phyloP scores from a whole-genome alignment of 2,113 vertebrate species.

The Leucosticte australis region DNA sequence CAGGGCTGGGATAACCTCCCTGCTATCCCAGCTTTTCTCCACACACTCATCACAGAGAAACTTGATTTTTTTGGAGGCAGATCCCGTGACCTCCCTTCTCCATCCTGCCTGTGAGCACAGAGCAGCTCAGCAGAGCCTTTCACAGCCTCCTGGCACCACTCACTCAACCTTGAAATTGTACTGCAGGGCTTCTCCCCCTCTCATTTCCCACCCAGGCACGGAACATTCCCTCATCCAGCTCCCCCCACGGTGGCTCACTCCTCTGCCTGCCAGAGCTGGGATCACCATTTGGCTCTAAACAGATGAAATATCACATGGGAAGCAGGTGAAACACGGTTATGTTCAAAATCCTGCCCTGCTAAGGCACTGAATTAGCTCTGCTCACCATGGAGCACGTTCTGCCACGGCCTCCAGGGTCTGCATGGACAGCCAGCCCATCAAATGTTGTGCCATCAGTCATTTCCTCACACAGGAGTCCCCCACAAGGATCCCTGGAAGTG shows the following conservation, averaged over 20 bases:
- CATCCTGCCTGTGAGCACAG: not conserved
- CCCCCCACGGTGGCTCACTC: rapidly evolving
- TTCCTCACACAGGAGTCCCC: not conserved
- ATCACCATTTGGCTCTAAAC: rapidly evolving
- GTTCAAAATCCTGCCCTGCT: not conserved
- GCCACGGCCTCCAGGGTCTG: rapidly evolving
- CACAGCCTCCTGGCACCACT: not conserved
- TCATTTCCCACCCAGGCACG: not conserved
- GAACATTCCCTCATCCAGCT: not conserved
- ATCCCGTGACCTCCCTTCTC: not conserved
- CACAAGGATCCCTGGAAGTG: not conserved
- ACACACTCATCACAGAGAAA: not conserved
- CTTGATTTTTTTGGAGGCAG: not conserved
- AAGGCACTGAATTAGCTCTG: not conserved
- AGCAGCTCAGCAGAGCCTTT: not conserved
- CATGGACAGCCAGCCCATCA: rapidly evolving
- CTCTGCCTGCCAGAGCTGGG: rapidly evolving
- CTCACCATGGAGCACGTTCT: rapidly evolving
- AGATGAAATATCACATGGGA: not conserved
- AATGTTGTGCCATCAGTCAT: not conserved
- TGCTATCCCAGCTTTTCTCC: not conserved
- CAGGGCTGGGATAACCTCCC: not conserved
- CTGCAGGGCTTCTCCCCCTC: conserved; percentile 9
- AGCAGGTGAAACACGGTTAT: not conserved
- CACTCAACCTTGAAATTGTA: conserved; percentile 31